These are phyloP conservation scores for Triplophysa yarkandensis DNA, from an alignment of 2,797 vertebrate species.

Conservation along the genomic window DNA sequence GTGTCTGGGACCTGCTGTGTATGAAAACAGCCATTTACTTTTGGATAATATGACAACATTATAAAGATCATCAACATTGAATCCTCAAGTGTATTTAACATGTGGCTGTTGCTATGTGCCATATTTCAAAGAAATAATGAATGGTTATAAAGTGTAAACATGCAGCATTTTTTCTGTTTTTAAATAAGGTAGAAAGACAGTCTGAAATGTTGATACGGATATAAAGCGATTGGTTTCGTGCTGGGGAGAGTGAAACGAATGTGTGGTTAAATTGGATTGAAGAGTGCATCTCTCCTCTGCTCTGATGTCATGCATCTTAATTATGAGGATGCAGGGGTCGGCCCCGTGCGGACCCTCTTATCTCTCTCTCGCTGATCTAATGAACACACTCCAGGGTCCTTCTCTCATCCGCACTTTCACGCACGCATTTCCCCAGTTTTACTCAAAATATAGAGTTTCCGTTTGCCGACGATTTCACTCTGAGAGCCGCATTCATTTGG, in stretches of 20 bases:
- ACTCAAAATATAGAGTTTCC: conserved; percentile 62
- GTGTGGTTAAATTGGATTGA: conserved; percentile 52
- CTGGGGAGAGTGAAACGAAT: conserved; percentile 48
- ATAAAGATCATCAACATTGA: background rate
- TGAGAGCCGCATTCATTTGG: conserved; percentile 55
- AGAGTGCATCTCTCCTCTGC: conserved; percentile 58
- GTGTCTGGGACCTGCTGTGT: background rate
- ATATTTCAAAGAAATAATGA: background rate
- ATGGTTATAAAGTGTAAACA: background rate
- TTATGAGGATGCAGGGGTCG: conserved; percentile 61
- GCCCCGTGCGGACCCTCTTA: conserved; percentile 52
- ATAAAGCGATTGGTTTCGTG: conserved; percentile 34
- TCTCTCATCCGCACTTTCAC: conserved; percentile 54
- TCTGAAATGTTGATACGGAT: conserved; percentile 17
- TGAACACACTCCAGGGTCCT: conserved; percentile 63
- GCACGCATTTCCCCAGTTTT: conserved; percentile 51
- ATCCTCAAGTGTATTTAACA: background rate
- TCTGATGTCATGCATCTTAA: conserved; percentile 67
- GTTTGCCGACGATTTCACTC: conserved; percentile 50
- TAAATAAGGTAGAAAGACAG: background rate
- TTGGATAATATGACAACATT: background rate
- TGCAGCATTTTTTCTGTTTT: background rate
- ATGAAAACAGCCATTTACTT: background rate
- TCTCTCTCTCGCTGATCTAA: conserved; percentile 56
- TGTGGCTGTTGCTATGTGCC: background rate